Conservation (phyloP, 2,113 vertebrate species). For the Otus sunia region DNA sequence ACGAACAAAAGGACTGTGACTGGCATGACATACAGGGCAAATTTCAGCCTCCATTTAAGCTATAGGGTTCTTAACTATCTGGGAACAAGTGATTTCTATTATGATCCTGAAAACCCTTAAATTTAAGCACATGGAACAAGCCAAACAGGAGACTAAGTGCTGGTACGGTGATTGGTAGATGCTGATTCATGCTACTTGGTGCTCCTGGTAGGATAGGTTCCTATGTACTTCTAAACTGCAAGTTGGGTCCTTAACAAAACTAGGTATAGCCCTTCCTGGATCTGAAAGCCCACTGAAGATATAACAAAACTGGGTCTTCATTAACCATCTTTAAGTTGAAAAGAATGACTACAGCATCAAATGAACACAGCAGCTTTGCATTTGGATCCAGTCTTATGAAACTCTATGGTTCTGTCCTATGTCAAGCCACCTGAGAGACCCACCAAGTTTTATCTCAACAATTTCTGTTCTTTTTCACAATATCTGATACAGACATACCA, state of each 20-base stretch:
- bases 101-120: not conserved
- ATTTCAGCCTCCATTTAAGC: not conserved
- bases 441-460: not conserved
- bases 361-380: not conserved
- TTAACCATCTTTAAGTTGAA: not conserved
- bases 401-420: not conserved
- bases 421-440: not conserved
- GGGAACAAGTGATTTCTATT: not conserved
- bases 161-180: not conserved
- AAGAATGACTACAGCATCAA: not conserved
- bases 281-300: not conserved
- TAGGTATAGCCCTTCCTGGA: not conserved
- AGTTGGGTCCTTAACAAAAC: not conserved
- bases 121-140: not conserved
- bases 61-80: not conserved
- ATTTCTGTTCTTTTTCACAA: not conserved
- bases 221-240: not conserved
- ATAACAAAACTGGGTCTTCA: not conserved
- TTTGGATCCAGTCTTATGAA: not conserved
- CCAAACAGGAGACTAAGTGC: not conserved
- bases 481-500: not conserved
- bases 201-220: not conserved
- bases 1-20: accelerated
- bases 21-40: not conserved
- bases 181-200: not conserved